Evolutionary conservation across 2,888 invertebrate genomes (phyloP), one percentile per base, ranked within the genome.

Genomic region (Spisula subtruncata): DNA sequence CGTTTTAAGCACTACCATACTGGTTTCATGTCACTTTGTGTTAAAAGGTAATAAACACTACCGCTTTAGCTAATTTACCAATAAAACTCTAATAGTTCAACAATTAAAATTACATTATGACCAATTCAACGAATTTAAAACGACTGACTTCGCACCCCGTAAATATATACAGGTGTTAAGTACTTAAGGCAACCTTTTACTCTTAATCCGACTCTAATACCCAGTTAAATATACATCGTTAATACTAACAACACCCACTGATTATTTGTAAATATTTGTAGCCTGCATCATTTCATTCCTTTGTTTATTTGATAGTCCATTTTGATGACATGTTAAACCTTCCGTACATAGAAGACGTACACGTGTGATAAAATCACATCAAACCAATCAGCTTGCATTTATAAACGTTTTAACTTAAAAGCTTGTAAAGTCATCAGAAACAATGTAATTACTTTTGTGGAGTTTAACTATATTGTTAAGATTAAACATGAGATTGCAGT

Each of bases 391-490:
- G 20, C 60, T 25, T 66, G 25, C 60, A 66, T 66, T 66, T 66
- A 66, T n/a, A 60, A 66, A 4, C 25, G 60, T 66, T 25, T 66
- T 25, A 66, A 66, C 25, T 66, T 66, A 66, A 66, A 66, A 66
- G 60, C 60, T 66, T 25, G 60, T 66, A 25, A 66, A 66, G 20
- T 66, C 60, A 8, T 66, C 25, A 25, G 60, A 66, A 66, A 66
- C 60, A 66, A 66, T 66, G n/a, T 66, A 66, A 66, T 66, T 66
- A 66, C 60, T n/a, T 25, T 66, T 66, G n/a, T 25, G 25, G 56
- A 56, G 20, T 56, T 56, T n/a, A n/a, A 20, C 56, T n/a, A 18
- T 56, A 56, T n/a, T 18, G 18, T 66, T 25, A 12, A 66, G 60
- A 66, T 66, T 66, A 66, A 66, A 12, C 8, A 12, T 66, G 60